These are phyloP conservation scores for Xylocopa sonorina DNA, from an alignment of 1,140 invertebrate genomes.

Conservation along the genomic window DNA sequence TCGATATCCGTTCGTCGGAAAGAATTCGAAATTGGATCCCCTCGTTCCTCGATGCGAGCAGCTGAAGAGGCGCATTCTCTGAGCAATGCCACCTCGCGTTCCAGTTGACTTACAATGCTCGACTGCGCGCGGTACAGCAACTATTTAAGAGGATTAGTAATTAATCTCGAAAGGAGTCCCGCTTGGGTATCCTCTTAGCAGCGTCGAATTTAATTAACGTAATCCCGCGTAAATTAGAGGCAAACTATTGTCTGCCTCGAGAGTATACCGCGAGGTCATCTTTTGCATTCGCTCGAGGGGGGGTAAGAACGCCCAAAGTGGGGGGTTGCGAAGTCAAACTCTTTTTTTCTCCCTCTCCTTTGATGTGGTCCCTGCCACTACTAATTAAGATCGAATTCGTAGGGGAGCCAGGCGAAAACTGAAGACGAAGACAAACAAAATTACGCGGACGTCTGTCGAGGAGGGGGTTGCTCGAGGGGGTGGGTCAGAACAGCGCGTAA, in stretches of 20 bases:
- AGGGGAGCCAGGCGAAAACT: constrained; percentile 17
- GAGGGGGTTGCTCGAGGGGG: background rate
- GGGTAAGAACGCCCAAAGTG: too few species aligned
- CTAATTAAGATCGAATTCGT: constrained; percentile 57
- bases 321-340: constrained; percentile 28
- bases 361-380: constrained; percentile 9
- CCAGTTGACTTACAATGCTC: background rate
- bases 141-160: constrained; percentile 45
- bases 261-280: background rate
- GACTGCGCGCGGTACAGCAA: background rate
- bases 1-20: too few species aligned
- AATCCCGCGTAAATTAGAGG: constrained; percentile 23
- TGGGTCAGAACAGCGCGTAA: too few species aligned
- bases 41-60: too few species aligned
- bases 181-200: constrained; percentile 29
- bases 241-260: background rate
- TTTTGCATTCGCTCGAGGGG: too few species aligned
- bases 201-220: constrained; percentile 50
- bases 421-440: constrained; percentile 60
- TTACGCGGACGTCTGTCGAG: constrained; percentile 30
- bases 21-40: too few species aligned
- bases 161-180: constrained; percentile 42
- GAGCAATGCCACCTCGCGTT: constrained; percentile 4
- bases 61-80: too few species aligned
- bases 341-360: constrained; percentile 1